Evolutionary conservation across 2,113 vertebrate species (phyloP).

Genomic region (Cyanocitta stelleri): DNA sequence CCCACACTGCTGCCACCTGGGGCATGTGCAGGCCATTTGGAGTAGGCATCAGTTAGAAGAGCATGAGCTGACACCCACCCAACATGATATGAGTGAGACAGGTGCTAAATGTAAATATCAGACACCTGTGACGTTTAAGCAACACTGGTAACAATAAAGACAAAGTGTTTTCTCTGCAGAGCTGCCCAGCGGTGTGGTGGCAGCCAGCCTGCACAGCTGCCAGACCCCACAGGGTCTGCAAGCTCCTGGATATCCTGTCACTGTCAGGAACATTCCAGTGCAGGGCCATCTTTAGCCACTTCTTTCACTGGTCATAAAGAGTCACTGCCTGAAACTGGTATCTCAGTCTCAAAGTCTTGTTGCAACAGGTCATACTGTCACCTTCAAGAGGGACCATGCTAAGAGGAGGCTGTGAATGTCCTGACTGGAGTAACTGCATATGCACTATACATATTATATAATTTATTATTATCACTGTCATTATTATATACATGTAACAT

Average conservation of each 20-base stretch:
- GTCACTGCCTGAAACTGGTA: neutral
- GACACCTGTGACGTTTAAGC: accelerated
- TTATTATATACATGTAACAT: neutral
- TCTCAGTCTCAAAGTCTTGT: neutral
- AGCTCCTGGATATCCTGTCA: neutral
- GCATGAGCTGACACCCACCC: neutral
- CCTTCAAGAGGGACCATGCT: neutral
- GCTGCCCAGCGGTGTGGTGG: neutral
- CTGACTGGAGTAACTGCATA: neutral
- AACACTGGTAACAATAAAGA: accelerated
- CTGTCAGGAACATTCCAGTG: neutral
- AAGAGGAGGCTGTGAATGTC: neutral
- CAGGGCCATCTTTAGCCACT: neutral
- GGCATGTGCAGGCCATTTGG: neutral
- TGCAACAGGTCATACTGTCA: neutral
- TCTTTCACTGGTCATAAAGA: accelerated
- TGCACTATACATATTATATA: neutral
- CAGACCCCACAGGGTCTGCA: neutral
- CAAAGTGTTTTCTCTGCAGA: neutral
- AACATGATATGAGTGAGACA: accelerated
- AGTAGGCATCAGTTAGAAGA: neutral
- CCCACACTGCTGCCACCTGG: neutral
- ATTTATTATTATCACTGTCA: neutral
- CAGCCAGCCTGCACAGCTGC: neutral
- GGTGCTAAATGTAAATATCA: neutral